Base-by-base conservation (phyloP, 2,797 vertebrate species). In the Pseudopleuronectes americanus region DNA sequence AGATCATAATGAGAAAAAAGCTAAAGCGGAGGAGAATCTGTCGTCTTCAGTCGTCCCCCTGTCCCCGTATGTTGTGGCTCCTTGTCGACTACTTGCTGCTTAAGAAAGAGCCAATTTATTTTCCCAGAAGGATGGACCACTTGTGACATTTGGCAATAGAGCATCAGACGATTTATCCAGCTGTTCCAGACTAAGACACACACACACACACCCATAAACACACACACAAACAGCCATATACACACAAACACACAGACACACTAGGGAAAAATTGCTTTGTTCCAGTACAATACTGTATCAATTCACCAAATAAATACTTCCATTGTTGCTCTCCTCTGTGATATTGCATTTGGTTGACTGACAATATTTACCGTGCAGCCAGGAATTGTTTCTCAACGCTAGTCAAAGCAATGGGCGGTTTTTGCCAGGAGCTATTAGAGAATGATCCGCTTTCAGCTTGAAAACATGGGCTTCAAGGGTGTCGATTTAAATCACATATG, bases 81-180 rank as follows among this genome's bases (percentile, higher is more conserved):
- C 88, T 88, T 88, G 87, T 88, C 77, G 61, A 80, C 76, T 71
- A 71, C 77, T 81, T 66, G 33, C 83, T 86, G 81, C 84, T 90
- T 87, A 91, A 87, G 79, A 86, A 73, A 81, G 71, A 90, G 89
- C 83, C 90, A 93, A 93, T 92, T 92, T 90, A 93, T 92, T 92
- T 85, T 79, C 74, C 83, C 76, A 83, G 74, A 88, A 91, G 83
- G 90, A 91, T 78, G 79, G 82, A 88, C 87, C 64, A 84, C 87
- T 92, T 88, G 87, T 91, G 91, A 94, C 92, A 92, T 90, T 92
- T 92, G 90, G 89, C 83, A 84, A 86, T 77, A 76, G 67, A 83
- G 83, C 78, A 59, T 86, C 75, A 86, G 77, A 80, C 72, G 31
- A 81, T 90, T 90, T 74, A 81, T 88, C 79, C 88, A 92, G 90